Percentiles rank a stretch among this genome's conserved stretches.
Conservation (phyloP, 2,113 vertebrate genomes). For the Cyprinus carpio region DNA sequence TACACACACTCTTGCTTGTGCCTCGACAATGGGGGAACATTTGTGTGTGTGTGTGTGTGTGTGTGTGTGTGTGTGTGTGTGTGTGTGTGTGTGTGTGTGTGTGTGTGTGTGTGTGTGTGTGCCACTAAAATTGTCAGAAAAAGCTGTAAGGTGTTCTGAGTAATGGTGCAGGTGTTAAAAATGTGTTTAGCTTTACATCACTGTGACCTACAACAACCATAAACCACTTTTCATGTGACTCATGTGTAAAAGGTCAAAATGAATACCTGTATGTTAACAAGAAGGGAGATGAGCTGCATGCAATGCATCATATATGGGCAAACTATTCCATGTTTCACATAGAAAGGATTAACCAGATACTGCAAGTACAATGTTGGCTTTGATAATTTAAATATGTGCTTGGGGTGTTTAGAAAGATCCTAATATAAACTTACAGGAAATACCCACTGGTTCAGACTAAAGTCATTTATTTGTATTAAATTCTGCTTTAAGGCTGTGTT, state of each 20-base stretch:
- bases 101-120: neutral
- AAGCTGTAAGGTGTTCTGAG: neutral
- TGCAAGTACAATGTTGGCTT: neutral
- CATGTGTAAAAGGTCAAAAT: neutral
- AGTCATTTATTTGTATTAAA: neutral
- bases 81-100: neutral
- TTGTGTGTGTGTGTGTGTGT: neutral
- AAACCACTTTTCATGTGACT: neutral
- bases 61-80: slow-evolving; percentile 6
- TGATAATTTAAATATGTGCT: neutral
- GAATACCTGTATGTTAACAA: neutral
- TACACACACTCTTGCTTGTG: slow-evolving; percentile 44
- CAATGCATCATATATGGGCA: neutral
- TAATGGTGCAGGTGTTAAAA: slow-evolving; percentile 39
- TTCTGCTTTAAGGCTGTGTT: neutral
- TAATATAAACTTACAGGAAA: neutral
- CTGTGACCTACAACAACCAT: neutral
- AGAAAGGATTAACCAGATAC: slow-evolving; percentile 1
- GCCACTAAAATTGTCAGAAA: neutral
- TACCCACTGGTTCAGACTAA: neutral
- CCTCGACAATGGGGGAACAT: slow-evolving; percentile 16
- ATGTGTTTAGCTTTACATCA: slow-evolving; percentile 30
- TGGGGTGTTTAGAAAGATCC: neutral
- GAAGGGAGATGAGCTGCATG: neutral
- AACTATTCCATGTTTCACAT: slow-evolving; percentile 1